Percentiles rank a stretch among this genome's conserved stretches.
phyloP scores from a whole-genome alignment of 1,140 invertebrate genomes.

The Plutomurus gul region DNA sequence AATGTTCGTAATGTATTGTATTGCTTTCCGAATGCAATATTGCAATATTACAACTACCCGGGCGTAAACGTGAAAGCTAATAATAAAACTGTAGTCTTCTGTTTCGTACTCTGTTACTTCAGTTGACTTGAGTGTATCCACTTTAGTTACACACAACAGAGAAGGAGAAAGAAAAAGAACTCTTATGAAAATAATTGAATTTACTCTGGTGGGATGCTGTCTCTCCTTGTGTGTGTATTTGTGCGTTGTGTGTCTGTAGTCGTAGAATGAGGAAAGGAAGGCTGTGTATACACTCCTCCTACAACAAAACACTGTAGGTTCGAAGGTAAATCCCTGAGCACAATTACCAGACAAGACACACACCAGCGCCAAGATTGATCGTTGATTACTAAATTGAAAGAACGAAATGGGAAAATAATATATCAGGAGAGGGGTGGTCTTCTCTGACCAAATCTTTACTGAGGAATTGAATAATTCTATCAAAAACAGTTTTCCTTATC shows the following conservation, averaged over 20 bases:
- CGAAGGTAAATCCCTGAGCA: no score
- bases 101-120: neutral
- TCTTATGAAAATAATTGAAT: slow-evolving; percentile 26
- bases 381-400: no score
- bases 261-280: neutral
- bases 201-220: neutral
- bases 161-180: slow-evolving; percentile 1
- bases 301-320: no score
- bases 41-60: neutral
- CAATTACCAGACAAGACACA: no score
- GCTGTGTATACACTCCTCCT: no score
- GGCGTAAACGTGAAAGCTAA: slow-evolving; percentile 16
- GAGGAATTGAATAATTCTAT: no score
- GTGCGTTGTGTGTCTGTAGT: neutral
- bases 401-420: no score
- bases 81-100: slow-evolving; percentile 16
- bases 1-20: neutral
- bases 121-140: neutral
- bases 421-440: no score
- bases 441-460: no score
- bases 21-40: neutral
- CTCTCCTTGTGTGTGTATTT: no score
- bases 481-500: no score
- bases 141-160: neutral
- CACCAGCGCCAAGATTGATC: no score